Conservation (phyloP, 2,113 vertebrate genomes). For the Tragelaphus strepsiceros region DNA sequence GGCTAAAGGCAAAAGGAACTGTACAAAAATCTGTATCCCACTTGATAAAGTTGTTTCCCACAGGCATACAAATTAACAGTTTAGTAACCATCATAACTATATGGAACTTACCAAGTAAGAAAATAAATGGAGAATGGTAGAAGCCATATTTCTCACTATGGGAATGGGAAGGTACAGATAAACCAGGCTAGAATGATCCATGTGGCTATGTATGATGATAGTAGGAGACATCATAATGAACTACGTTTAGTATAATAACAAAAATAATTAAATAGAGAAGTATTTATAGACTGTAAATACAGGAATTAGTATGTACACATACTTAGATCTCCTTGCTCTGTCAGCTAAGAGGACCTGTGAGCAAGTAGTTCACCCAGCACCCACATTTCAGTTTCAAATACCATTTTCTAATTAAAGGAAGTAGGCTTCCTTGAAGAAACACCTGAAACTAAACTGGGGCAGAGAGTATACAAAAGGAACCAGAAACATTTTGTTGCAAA, state of each 20-base stretch:
- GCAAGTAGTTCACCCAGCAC: not conserved
- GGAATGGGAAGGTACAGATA: not conserved
- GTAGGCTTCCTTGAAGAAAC: not conserved
- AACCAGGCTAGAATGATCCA: not conserved
- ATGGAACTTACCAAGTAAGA: not conserved
- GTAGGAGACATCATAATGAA: not conserved
- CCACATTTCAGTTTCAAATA: not conserved
- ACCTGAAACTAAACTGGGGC: not conserved
- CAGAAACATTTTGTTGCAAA: not conserved
- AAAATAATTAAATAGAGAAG: not conserved
- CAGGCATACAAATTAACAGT: not conserved
- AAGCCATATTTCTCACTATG: not conserved
- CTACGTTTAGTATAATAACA: not conserved
- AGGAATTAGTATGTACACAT: not conserved
- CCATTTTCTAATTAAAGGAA: not conserved
- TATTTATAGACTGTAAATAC: not conserved
- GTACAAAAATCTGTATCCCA: not conserved
- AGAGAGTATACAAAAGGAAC: not conserved
- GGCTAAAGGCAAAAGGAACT: not conserved
- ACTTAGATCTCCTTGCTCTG: not conserved
- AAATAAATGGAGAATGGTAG: not conserved
- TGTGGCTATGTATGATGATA: not conserved
- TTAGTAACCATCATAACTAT: not conserved
- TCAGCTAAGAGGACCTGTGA: not conserved
- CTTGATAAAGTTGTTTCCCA: not conserved